These are phyloP conservation scores for Cryptus viduatorius DNA, from an alignment of 2,888 invertebrate species.

Conservation along the genomic window DNA sequence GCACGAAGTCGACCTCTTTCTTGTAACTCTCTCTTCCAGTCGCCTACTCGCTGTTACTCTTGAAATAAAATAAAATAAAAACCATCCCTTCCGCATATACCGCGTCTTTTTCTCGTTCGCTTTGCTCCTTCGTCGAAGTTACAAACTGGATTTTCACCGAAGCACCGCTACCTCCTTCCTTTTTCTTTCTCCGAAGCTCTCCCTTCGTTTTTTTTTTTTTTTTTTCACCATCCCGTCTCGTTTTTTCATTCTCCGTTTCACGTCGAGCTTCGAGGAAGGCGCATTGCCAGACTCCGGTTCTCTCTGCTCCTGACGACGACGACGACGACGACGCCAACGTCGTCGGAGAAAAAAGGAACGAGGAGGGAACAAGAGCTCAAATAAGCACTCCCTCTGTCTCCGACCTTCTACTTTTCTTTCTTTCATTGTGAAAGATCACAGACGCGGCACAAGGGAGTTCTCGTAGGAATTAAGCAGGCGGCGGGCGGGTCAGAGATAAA, in stretches of 20 bases:
- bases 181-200: not conserved
- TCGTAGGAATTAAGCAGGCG: slow-evolving; percentile 36
- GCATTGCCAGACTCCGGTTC: slow-evolving; percentile 35
- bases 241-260: slow-evolving; percentile 15
- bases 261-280: not conserved
- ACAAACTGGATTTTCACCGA: slow-evolving; percentile 76
- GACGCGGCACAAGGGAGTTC: slow-evolving; percentile 10
- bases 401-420: slow-evolving; percentile 31
- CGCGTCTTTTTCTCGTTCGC: slow-evolving; percentile 56
- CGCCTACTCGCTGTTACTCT: not conserved
- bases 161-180: slow-evolving; percentile 40
- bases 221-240: slow-evolving; percentile 28
- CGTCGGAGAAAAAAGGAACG: slow-evolving; percentile 40
- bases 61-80: slow-evolving; percentile 38
- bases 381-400: slow-evolving; percentile 21
- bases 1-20: slow-evolving; percentile 19
- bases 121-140: slow-evolving; percentile 72
- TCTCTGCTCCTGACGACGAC: slow-evolving; percentile 38
- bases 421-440: slow-evolving; percentile 46
- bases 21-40: slow-evolving; percentile 1
- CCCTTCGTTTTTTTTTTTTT: slow-evolving; percentile 23
- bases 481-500: slow-evolving; percentile 46
- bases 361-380: slow-evolving; percentile 53
- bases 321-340: slow-evolving; percentile 39
- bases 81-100: slow-evolving; percentile 42